phyloP scores from a whole-genome alignment of 2,113 vertebrate species.

The Eira barbara region DNA sequence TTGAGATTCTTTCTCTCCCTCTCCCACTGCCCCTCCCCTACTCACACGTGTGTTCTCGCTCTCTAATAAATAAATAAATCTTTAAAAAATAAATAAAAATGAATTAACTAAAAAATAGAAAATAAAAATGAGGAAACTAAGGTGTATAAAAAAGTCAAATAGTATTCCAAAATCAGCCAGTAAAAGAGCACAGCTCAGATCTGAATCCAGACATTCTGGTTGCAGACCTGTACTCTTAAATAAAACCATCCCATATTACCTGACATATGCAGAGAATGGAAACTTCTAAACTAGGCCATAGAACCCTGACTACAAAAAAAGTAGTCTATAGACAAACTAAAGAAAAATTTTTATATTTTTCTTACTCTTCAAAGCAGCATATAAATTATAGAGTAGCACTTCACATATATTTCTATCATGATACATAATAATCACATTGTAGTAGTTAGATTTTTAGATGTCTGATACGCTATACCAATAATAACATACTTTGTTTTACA shows the following conservation, averaged over 20 bases:
- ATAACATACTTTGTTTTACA: neutral
- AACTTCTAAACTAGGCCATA: neutral
- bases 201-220: neutral
- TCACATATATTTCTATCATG: neutral
- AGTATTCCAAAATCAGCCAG: neutral
- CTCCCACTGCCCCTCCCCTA: neutral
- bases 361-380: neutral
- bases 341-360: conserved; percentile 6
- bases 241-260: neutral
- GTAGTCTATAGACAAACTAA: neutral
- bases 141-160: neutral
- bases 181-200: neutral
- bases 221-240: neutral
- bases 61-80: neutral
- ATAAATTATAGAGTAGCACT: neutral
- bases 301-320: neutral
- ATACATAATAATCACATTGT: neutral
- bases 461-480: neutral
- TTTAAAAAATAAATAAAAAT: neutral
- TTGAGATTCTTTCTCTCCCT: neutral
- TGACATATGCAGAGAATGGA: neutral
- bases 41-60: neutral
- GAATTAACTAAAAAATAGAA: neutral
- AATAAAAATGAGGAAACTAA: neutral
- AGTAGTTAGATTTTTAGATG: neutral